Evolutionary conservation across 2,113 vertebrate species (phyloP).

Genomic region (Turnix velox): DNA sequence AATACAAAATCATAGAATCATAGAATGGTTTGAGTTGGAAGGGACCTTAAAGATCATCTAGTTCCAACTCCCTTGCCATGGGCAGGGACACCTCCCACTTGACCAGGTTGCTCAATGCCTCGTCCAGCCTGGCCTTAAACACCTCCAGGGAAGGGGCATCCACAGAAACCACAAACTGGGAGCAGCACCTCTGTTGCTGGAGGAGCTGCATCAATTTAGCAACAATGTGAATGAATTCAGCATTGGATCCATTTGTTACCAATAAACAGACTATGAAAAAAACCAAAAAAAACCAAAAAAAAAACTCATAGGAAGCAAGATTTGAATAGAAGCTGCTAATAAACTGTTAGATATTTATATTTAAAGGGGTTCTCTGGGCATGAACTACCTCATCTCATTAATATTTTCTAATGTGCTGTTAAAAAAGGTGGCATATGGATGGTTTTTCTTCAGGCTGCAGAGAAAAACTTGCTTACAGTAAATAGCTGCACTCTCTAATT

Average conservation of each 20-base stretch:
- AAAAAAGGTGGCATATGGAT: background rate
- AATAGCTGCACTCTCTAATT: slow-evolving; percentile 31
- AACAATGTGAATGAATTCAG: background rate
- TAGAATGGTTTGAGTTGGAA: no score
- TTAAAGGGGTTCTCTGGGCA: background rate
- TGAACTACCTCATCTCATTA: background rate
- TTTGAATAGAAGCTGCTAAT: background rate
- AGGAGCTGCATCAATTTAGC: background rate
- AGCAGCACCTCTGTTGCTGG: background rate
- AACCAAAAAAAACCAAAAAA: no score
- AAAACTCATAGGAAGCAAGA: background rate
- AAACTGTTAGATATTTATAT: background rate
- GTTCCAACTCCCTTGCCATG: no score
- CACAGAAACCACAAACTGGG: background rate
- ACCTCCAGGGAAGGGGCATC: no score
- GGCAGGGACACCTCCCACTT: no score
- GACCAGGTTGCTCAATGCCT: no score
- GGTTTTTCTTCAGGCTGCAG: background rate
- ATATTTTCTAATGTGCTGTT: background rate
- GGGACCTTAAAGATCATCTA: no score
- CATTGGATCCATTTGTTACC: background rate
- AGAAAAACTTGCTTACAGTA: background rate
- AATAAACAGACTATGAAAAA: background rate
- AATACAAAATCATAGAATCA: no score
- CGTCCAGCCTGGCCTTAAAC: no score